Base-by-base conservation (phyloP, 2,888 invertebrate genomes). In the Antheraea yamamai region DNA sequence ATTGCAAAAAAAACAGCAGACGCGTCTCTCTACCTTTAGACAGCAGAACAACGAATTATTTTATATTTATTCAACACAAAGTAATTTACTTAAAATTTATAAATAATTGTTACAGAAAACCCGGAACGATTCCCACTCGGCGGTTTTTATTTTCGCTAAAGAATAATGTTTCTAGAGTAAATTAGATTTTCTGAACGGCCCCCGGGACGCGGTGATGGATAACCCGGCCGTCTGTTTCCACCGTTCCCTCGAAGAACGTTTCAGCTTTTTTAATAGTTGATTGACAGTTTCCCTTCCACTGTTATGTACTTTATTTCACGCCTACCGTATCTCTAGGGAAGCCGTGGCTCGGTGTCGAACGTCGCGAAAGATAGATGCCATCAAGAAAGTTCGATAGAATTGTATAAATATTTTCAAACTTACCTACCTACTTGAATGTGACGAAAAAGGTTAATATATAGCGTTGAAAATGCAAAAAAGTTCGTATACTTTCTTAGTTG, bases 111-210 rank as follows among this genome's bases (percentile, higher is more conserved):
- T 52, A 55, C 7, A 20, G 18, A 10, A 23, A 35, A 47, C 18
- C 30, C 26, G 14, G n/a, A 68, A 39, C 70, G n/a, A 26, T n/a
- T 39, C 39, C 39, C 39, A 39, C 39, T 70, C 20, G n/a, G n/a
- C 70, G n/a, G n/a, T 26, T 30, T 73, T 55, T 74, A 73, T 76
- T 76, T 73, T 70, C 72, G 55, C 51, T 47, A 35, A 74, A 76
- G 64, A 80, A 83, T 82, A 81, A 83, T 79, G 80, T 78, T 82
- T 78, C 79, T 76, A 75, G 76, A 77, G 78, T 83, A 83, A 84
- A 83, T 84, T 83, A 84, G 84, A 84, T 83, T 82, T 47, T 79
- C 76, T 76, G 80, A 82, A 80, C 78, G 77, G 83, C 77, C 78
- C 77, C 64, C 30, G 64, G 61, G 84, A 74, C 77, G 73, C 74